phyloP scores from a whole-genome alignment of 2,888 invertebrate genomes.

The Eumerus sabulonum region DNA sequence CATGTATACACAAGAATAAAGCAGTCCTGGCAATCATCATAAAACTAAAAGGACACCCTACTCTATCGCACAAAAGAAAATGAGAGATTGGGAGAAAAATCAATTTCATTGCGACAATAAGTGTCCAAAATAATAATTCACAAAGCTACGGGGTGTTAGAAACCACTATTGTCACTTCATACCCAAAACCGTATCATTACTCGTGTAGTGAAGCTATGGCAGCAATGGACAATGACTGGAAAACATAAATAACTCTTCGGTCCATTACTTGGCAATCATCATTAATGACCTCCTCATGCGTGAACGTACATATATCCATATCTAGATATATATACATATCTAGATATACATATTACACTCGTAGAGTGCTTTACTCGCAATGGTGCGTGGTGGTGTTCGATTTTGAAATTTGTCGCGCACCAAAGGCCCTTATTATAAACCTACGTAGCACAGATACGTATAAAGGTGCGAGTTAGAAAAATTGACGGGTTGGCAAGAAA shows the following conservation, averaged over 20 bases:
- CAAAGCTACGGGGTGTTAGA: conserved; percentile 38
- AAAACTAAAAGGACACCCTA: conserved; percentile 48
- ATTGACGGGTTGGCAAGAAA: conserved; percentile 11
- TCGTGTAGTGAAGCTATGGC: conserved; percentile 4
- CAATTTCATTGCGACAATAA: conserved; percentile 65
- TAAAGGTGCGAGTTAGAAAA: conserved; percentile 4
- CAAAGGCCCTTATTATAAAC: too few species aligned
- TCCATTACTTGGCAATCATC: conserved; percentile 66
- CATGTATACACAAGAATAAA: conserved; percentile 61
- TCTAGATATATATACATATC: too few species aligned
- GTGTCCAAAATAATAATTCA: conserved; percentile 58
- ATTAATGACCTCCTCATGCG: conserved; percentile 63
- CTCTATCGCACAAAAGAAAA: conserved; percentile 20
- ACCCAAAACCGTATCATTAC: conserved; percentile 39
- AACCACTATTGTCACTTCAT: conserved; percentile 26
- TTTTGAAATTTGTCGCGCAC: conserved; percentile 26
- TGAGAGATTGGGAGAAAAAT: conserved; percentile 35
- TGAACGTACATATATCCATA: conserved; percentile 33
- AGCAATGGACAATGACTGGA: conserved; percentile 56
- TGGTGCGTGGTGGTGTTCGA: conserved; percentile 15
- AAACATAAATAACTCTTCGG: conserved; percentile 58
- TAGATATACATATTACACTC: background rate
- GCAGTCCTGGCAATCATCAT: too few species aligned
- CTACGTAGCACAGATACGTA: background rate
- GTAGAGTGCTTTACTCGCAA: background rate